Percentiles rank a stretch among this genome's conserved stretches.
Conservation (phyloP, 2,888 invertebrate genomes). For the Hermaeophaga mercurialis region DNA sequence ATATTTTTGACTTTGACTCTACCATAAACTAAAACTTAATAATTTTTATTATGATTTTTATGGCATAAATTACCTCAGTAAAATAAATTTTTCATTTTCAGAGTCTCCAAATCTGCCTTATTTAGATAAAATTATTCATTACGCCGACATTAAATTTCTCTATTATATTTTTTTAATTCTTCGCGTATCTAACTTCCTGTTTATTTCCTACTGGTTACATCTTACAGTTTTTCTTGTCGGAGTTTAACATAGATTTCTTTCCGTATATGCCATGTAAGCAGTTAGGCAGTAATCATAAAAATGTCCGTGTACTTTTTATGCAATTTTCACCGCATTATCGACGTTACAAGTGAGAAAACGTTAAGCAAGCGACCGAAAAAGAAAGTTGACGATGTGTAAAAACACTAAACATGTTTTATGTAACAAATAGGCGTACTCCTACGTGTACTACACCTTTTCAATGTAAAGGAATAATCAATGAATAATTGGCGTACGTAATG, state of each 20-base stretch:
- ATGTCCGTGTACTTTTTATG: neutral
- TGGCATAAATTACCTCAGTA: too few species aligned
- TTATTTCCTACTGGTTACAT: neutral
- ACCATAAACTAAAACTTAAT: neutral
- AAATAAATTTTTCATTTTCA: too few species aligned
- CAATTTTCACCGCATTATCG: constrained; percentile 3
- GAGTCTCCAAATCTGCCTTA: too few species aligned
- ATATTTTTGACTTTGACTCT: constrained; percentile 2
- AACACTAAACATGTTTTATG: constrained; percentile 35
- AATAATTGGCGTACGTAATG: constrained; percentile 33
- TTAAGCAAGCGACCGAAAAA: constrained; percentile 6
- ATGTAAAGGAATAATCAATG: constrained; percentile 36
- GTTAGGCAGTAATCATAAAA: neutral
- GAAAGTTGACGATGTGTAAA: constrained; percentile 18
- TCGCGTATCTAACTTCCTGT: neutral
- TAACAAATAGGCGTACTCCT: constrained; percentile 39
- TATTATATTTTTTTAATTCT: neutral
- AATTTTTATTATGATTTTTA: too few species aligned
- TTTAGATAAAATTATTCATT: too few species aligned
- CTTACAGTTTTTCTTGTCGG: neutral
- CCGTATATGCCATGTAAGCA: constrained; percentile 1
- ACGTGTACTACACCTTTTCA: constrained; percentile 37
- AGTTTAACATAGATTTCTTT: too few species aligned
- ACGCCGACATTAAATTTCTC: too few species aligned
- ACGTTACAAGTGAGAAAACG: too few species aligned